Conservation (phyloP, 64 coral and sea anemone species). For the Exaiptasia diaphana region DNA sequence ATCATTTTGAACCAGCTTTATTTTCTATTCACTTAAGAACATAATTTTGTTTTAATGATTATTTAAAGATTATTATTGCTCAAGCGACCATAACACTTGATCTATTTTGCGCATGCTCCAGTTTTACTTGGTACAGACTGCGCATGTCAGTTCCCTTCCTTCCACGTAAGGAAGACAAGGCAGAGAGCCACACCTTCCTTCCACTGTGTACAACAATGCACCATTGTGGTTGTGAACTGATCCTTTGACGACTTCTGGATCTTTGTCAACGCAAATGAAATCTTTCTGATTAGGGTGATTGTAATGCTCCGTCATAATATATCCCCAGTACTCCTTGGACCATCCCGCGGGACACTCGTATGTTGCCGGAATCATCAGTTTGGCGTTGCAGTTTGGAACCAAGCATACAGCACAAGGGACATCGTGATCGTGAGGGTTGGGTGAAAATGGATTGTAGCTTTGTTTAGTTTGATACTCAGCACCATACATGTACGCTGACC, state of each 20-base stretch:
- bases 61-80: too few relatives aligned
- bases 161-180: slow-evolving; percentile 34
- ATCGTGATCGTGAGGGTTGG: background rate
- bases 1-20: too few relatives aligned
- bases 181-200: slow-evolving; percentile 25
- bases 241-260: background rate
- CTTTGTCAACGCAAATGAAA: slow-evolving; percentile 47
- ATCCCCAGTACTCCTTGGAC: slow-evolving; percentile 19
- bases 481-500: slow-evolving; percentile 6
- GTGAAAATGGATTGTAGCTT: background rate
- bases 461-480: slow-evolving; percentile 14
- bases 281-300: background rate
- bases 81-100: too few relatives aligned
- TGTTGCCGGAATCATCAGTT: slow-evolving; percentile 10
- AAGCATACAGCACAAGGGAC: slow-evolving; percentile 28
- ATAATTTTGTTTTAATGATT: too few relatives aligned
- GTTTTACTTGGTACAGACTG: too few relatives aligned
- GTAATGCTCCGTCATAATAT: background rate
- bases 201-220: slow-evolving; percentile 21
- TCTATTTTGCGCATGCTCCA: too few relatives aligned
- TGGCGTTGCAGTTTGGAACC: background rate
- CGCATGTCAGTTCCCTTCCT: too few relatives aligned
- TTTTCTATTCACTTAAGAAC: too few relatives aligned
- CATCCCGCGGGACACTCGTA: slow-evolving; percentile 7
- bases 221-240: background rate